phyloP scores from a whole-genome alignment of 2,797 vertebrate species.

The Pristis pectinata region DNA sequence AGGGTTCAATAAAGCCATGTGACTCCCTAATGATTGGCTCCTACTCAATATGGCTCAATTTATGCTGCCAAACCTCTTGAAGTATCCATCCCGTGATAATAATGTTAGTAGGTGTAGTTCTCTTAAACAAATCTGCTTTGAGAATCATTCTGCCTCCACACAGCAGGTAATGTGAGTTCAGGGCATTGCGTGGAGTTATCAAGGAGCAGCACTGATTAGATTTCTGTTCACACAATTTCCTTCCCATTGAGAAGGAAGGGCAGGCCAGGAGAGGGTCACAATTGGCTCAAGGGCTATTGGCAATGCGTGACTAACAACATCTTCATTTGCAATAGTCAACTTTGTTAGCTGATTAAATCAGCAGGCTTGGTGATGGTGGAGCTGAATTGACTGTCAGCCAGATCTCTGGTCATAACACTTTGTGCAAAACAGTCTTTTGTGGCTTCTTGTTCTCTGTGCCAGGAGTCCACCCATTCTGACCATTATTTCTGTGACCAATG shows the following conservation, averaged over 20 bases:
- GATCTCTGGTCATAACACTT: not conserved
- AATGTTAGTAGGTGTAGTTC: not conserved
- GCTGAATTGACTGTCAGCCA: not conserved
- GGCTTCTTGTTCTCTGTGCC: not conserved
- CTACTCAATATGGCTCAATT: not conserved
- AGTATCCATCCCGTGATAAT: not conserved
- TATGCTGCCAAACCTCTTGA: not conserved
- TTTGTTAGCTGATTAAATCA: not conserved
- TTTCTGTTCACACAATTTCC: not conserved
- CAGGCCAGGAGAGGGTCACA: not conserved
- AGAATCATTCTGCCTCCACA: not conserved
- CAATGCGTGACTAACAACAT: not conserved
- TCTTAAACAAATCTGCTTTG: not conserved
- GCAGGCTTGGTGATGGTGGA: not conserved
- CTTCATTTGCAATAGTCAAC: not conserved
- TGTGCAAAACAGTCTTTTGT: not conserved
- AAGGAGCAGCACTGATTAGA: not conserved
- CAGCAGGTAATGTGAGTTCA: not conserved
- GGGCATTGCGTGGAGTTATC: not conserved
- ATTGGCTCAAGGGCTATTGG: not conserved
- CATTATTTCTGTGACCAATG: not conserved
- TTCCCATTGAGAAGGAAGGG: not conserved
- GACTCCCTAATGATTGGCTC: not conserved
- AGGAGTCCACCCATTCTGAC: not conserved
- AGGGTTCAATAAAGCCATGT: not conserved